These are phyloP conservation scores for Nesoenas mayeri DNA, from an alignment of 2,113 vertebrate genomes.

Conservation along the genomic window DNA sequence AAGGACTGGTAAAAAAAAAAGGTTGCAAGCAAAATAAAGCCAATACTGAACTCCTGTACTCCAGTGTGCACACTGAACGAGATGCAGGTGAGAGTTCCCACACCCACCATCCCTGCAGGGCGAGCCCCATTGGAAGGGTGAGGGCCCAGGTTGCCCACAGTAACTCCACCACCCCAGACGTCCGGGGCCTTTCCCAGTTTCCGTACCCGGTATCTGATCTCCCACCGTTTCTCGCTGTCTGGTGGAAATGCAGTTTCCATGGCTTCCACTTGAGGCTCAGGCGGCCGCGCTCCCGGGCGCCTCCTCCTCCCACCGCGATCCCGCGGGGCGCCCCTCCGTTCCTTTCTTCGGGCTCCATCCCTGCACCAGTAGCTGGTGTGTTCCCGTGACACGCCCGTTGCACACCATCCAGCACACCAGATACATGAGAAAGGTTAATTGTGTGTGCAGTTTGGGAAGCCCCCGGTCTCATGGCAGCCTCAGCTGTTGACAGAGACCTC, in stretches of 20 bases:
- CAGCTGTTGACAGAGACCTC: not conserved
- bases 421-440: not conserved
- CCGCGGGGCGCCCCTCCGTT: not conserved
- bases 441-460: not conserved
- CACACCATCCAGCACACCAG: not conserved
- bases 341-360: not conserved
- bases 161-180: not conserved
- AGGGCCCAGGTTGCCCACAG: not conserved
- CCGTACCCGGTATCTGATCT: no score
- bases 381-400: not conserved
- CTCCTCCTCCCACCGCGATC: not conserved
- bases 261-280: constrained; percentile 59
- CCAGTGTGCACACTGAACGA: no score
- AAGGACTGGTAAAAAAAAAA: not conserved
- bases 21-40: not conserved
- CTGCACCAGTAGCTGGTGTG: not conserved
- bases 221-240: not conserved
- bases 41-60: not conserved
- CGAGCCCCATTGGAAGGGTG: not conserved
- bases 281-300: not conserved
- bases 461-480: not conserved
- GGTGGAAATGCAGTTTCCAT: constrained; percentile 36
- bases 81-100: not conserved
- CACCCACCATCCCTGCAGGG: no score
- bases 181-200: not conserved